Evolutionary conservation across 23 tunicate species (phyloP).

Genomic region (Corella eumyota): DNA sequence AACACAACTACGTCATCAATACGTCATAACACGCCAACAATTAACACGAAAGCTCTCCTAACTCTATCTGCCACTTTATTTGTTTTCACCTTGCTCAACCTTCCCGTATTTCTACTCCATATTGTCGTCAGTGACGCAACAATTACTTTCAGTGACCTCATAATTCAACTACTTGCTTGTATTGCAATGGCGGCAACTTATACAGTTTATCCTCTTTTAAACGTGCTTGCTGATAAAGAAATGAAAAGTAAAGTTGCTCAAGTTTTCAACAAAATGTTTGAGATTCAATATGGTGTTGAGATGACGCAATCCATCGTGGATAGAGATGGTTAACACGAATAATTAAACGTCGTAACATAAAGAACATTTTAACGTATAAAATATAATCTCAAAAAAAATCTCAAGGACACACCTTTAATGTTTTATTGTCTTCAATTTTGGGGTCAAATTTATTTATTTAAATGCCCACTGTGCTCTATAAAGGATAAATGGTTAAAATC

Average conservation of each 20-base stretch:
- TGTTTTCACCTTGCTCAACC: slow-evolving; percentile 6
- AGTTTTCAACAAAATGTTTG: slow-evolving; percentile 7
- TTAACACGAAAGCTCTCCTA: slow-evolving; percentile 25
- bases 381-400: not conserved
- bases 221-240: slow-evolving; percentile 18
- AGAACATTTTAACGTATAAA: not conserved
- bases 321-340: too few species aligned
- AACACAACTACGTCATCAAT: too few species aligned
- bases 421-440: too few species aligned
- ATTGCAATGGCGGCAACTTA: slow-evolving; percentile 6
- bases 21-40: too few species aligned
- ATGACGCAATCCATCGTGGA: too few species aligned
- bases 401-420: not conserved
- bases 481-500: too few species aligned
- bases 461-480: too few species aligned
- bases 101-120: slow-evolving; percentile 17
- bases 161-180: slow-evolving; percentile 3
- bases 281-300: too few species aligned
- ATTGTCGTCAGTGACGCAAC: not conserved
- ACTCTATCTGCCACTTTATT: slow-evolving; percentile 10
- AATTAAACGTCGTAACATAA: too few species aligned
- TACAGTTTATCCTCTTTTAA: slow-evolving; percentile 12
- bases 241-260: slow-evolving; percentile 14
- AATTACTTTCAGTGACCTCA: not conserved
- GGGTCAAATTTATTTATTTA: too few species aligned